Evolutionary conservation across 2,797 vertebrate species (phyloP).

Genomic region (Hapalemur alaotrensis): DNA sequence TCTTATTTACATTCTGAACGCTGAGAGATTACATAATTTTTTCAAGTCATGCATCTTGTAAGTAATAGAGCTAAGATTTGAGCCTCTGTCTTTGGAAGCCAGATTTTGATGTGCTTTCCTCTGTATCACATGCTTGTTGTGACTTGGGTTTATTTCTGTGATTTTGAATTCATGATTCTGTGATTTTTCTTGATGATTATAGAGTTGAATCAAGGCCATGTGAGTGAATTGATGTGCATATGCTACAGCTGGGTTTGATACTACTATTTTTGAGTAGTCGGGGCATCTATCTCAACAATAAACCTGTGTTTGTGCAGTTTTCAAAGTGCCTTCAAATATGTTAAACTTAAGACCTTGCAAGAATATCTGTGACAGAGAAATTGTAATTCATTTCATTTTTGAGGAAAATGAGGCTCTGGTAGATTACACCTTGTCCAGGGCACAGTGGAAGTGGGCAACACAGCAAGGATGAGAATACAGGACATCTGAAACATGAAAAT

Average conservation of each 20-base stretch:
- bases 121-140: not conserved
- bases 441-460: not conserved
- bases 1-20: not conserved
- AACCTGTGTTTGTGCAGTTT: not conserved
- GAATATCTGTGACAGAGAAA: not conserved
- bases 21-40: conserved; percentile 12
- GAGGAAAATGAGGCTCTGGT: not conserved
- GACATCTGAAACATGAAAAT: not conserved
- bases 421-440: not conserved
- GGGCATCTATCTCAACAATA: not conserved
- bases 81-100: not conserved
- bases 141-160: conserved; percentile 8
- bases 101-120: not conserved
- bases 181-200: not conserved
- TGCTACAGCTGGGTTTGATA: not conserved
- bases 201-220: not conserved
- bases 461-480: not conserved
- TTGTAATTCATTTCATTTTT: not conserved
- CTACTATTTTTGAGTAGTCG: not conserved
- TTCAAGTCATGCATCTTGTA: not conserved
- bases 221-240: not conserved
- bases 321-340: not conserved
- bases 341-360: not conserved
- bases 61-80: not conserved
- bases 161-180: conserved; percentile 4